Percentiles rank a stretch among this genome's conserved stretches.
phyloP scores from a whole-genome alignment of 2,113 vertebrate species.

The Corythoichthys intestinalis region DNA sequence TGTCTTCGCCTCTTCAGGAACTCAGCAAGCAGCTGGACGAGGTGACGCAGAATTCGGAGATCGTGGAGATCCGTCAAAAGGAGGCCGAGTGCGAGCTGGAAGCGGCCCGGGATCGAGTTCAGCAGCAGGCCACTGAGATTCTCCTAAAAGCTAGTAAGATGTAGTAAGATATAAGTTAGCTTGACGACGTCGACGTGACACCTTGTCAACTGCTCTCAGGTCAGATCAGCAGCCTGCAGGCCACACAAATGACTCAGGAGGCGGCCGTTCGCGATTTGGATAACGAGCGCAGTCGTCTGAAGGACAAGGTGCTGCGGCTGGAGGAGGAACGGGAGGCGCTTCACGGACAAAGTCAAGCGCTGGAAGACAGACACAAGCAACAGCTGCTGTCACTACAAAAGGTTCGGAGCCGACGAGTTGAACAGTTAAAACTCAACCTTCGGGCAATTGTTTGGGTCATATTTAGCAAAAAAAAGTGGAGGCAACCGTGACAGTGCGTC shows the following conservation, averaged over 20 bases:
- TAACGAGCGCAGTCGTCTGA: slow-evolving; percentile 89
- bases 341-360: slow-evolving; percentile 83
- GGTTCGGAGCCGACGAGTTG: slow-evolving; percentile 59
- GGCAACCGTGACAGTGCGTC: slow-evolving; percentile 10
- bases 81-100: slow-evolving; percentile 93
- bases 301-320: slow-evolving; percentile 86
- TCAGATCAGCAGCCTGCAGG: slow-evolving; percentile 97
- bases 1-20: slow-evolving; percentile 67
- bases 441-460: background rate
- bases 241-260: slow-evolving; percentile 96
- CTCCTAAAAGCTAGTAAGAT: slow-evolving; percentile 96
- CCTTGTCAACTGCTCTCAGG: slow-evolving; percentile 61
- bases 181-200: background rate
- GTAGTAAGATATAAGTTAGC: too few relatives aligned
- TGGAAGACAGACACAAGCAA: slow-evolving; percentile 89
- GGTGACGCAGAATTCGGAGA: slow-evolving; percentile 89
- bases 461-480: background rate
- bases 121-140: slow-evolving; percentile 94
- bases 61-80: slow-evolving; percentile 91
- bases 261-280: slow-evolving; percentile 95
- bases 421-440: background rate
- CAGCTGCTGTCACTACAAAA: slow-evolving; percentile 89
- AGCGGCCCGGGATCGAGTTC: slow-evolving; percentile 87
- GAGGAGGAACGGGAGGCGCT: slow-evolving; percentile 89
- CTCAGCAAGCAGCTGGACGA: slow-evolving; percentile 93